Percentiles rank a stretch among this genome's conserved stretches.
phyloP scores from a whole-genome alignment of 2,113 vertebrate genomes.

The Meriones unguiculatus region DNA sequence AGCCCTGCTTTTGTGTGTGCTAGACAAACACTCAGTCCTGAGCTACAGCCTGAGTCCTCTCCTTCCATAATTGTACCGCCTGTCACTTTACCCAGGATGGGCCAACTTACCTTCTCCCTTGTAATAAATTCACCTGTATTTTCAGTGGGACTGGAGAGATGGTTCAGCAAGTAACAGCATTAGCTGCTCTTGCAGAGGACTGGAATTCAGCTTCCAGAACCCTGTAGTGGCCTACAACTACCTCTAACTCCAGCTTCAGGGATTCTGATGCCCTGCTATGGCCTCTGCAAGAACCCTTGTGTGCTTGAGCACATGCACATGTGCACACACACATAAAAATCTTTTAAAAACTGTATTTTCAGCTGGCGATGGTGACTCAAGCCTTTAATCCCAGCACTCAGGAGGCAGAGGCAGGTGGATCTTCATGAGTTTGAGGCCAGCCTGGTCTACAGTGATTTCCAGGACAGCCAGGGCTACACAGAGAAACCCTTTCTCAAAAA shows the following conservation, averaged over 20 bases:
- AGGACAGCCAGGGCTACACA: too few species aligned
- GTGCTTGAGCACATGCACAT: too few species aligned
- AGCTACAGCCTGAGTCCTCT: not conserved
- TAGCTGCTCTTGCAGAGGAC: not conserved
- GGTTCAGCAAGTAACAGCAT: not conserved
- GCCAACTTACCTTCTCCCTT: not conserved
- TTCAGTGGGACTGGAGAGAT: not conserved
- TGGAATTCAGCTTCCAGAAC: not conserved
- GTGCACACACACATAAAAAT: not conserved
- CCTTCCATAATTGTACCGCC: not conserved
- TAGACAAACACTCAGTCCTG: not conserved
- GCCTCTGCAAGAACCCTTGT: not conserved
- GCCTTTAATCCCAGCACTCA: too few species aligned
- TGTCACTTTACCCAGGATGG: not conserved
- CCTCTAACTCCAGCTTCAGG: not conserved
- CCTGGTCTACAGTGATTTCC: too few species aligned
- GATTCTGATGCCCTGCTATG: not conserved
- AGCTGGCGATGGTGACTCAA: too few species aligned
- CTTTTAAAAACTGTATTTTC: not conserved
- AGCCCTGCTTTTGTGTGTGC: not conserved
- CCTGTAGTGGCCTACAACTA: not conserved
- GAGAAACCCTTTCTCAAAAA: too few species aligned
- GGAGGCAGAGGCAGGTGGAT: too few species aligned
- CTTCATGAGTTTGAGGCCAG: too few species aligned
- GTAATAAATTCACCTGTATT: not conserved